These are phyloP conservation scores for Drosophila rellima DNA, from an alignment of 2,888 invertebrate genomes.

Conservation along the genomic window DNA sequence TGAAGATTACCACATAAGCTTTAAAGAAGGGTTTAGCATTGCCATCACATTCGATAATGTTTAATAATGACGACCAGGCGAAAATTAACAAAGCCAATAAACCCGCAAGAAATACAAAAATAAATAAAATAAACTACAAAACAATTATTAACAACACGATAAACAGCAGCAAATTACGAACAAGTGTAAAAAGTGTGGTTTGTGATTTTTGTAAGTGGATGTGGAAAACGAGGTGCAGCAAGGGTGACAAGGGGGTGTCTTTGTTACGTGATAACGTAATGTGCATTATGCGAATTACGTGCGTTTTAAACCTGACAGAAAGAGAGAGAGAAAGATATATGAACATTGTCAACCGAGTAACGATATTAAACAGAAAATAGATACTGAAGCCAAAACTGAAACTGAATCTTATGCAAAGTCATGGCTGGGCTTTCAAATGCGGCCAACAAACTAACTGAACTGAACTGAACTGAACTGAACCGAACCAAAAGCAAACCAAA, in stretches of 20 bases:
- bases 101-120: constrained; percentile 17
- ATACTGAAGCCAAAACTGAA: constrained; percentile 32
- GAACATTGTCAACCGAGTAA: constrained; percentile 60
- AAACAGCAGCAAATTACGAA: constrained; percentile 44
- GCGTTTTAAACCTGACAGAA: constrained; percentile 44
- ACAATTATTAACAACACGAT: constrained; percentile 51
- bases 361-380: constrained; percentile 30
- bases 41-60: constrained; percentile 44
- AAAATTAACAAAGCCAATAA: constrained; percentile 71
- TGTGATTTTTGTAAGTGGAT: background rate
- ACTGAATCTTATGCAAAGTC: constrained; percentile 79
- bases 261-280: constrained; percentile 65
- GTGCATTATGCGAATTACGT: constrained; percentile 76
- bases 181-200: constrained; percentile 23
- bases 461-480: constrained; percentile 38
- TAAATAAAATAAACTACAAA: constrained; percentile 14
- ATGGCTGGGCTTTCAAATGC: constrained; percentile 68
- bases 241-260: background rate
- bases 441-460: constrained; percentile 54
- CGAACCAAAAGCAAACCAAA: constrained; percentile 55
- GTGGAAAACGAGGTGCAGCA: constrained; percentile 1
- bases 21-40: constrained; percentile 48
- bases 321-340: constrained; percentile 14
- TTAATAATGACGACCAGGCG: constrained; percentile 52
- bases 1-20: constrained; percentile 57